Base-by-base conservation (phyloP, 2,113 vertebrate genomes). In the Chaenocephalus aceratus region DNA sequence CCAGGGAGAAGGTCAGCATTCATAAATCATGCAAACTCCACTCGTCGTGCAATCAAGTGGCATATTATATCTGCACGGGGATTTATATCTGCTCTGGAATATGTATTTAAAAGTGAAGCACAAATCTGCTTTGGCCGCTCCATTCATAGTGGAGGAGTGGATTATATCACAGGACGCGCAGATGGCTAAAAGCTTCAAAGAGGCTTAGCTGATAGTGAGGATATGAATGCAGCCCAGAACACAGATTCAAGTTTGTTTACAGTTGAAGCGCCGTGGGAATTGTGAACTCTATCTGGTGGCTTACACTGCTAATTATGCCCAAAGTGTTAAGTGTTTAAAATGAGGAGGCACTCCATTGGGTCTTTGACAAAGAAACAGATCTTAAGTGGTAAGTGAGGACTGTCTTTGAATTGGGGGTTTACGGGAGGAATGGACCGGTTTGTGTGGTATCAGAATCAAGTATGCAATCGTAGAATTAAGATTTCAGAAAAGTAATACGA, bases 141-240 rank as follows among this genome's bases (percentile, higher is more conserved):
- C 36, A 41, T 41, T 7, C 36, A 41, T 7, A 41, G 0, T 41
- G 36, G 36, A 6, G 4, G 45, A 49, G 13, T 16, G 26, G 8
- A 49, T 21, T 51, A 34, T 51, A 46, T 73, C 45, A 54, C 44
- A 66, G 86, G 54, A 72, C 36, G 70, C 78, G 73, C 81, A 88
- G 83, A 90, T 90, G 88, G 80, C 62, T 62, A 57, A 73, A 75
- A 75, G 76, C 72, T 83, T 72, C 36, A 85, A 82, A 89, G 80
- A 91, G 88, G 80, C 77, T 91, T 92, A 88, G 41, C 56, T 76
- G 59, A 69, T 56, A 70, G 52, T 76, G 75, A 73, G 77, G 75
- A 79, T 62, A 75, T 82, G 77, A 87, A 77, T 86, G 78, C 23
- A 75, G 61, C 52, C 68, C 15, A 4, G 8, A 53, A 48, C 64